Conservation (phyloP, 1,140 invertebrate genomes). For the Mactra quadrangularis region DNA sequence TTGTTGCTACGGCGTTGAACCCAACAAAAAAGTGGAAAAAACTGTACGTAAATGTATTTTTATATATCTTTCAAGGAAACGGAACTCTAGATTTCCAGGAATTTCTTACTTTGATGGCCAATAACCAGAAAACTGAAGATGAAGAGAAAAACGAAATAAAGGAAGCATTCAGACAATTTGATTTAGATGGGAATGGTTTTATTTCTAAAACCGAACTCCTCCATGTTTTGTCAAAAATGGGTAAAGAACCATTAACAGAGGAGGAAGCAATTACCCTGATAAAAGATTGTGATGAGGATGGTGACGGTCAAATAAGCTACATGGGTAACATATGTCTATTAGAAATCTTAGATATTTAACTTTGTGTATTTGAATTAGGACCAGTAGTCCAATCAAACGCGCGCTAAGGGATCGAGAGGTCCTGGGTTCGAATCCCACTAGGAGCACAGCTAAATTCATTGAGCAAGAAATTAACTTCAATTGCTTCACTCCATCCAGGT, state of each 20-base stretch:
- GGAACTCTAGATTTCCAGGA: constrained; percentile 64
- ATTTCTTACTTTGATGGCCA: constrained; percentile 64
- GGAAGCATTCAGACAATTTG: constrained; percentile 98
- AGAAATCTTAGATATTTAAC: no score
- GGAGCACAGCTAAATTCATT: no score
- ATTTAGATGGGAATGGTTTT: constrained; percentile 96
- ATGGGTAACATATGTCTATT: no score
- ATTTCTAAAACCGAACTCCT: constrained; percentile 68
- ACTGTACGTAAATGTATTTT: no score
- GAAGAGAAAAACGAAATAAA: constrained; percentile 89
- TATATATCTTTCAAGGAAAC: constrained; percentile 17
- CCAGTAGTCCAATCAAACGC: no score
- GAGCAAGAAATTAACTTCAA: no score
- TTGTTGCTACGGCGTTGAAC: no score
- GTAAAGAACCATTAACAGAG: constrained; percentile 91
- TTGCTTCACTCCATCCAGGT: no score
- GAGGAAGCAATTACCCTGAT: constrained; percentile 97
- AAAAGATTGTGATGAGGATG: constrained; percentile 83
- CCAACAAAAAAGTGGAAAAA: no score
- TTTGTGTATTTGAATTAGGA: no score
- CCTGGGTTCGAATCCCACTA: no score
- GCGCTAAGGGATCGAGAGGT: no score
- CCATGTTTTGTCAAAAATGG: constrained; percentile 94
- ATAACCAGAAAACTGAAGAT: constrained; percentile 7
- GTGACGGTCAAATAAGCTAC: constrained; percentile 44